phyloP scores from a whole-genome alignment of 2,113 vertebrate genomes.

The Ranitomeya variabilis region DNA sequence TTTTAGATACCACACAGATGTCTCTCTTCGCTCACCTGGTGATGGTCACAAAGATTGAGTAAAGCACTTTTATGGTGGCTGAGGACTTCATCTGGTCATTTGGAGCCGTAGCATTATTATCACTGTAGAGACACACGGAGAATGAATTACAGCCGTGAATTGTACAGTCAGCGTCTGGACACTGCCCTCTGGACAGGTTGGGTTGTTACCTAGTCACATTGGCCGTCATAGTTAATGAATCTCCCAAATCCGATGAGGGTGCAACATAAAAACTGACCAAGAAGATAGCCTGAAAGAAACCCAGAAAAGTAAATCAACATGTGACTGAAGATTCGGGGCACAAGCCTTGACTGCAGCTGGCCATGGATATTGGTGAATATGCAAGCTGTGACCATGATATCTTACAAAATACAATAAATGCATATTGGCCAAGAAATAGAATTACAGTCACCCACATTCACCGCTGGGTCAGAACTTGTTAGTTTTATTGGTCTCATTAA shows the following conservation, averaged over 20 bases:
- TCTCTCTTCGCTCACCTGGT: slow-evolving; percentile 6
- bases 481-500: not conserved
- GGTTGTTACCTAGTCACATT: slow-evolving; percentile 62
- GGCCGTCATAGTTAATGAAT: slow-evolving; percentile 56
- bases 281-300: slow-evolving; percentile 61
- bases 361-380: not conserved
- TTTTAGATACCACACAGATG: not conserved
- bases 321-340: not conserved
- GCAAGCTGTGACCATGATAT: too few species aligned
- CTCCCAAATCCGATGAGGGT: slow-evolving; percentile 59
- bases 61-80: slow-evolving; percentile 19
- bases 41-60: slow-evolving; percentile 36
- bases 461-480: not conserved
- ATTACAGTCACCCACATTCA: not conserved
- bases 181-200: too few species aligned
- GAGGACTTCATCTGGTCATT: slow-evolving; percentile 1
- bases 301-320: not conserved
- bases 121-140: slow-evolving; percentile 12
- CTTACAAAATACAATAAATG: too few species aligned
- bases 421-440: too few species aligned
- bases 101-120: not conserved
- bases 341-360: not conserved
- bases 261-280: slow-evolving; percentile 62
- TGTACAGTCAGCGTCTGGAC: not conserved
- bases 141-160: too few species aligned